Evolutionary conservation across 2,888 invertebrate genomes (phyloP).

Genomic region (Scelioninae gen. 1): DNA sequence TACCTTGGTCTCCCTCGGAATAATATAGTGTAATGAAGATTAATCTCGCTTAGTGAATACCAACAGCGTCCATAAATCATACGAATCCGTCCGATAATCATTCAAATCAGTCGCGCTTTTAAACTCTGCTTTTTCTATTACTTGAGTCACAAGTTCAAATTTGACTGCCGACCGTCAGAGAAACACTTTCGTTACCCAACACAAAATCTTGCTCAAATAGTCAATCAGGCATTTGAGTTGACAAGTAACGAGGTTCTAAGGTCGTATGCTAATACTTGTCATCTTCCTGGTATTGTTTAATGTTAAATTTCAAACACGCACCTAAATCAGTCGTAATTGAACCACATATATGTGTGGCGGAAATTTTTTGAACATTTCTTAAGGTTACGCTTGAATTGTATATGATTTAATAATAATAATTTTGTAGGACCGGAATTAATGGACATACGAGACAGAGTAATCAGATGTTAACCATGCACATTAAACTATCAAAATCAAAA

Average conservation of each 20-base stretch:
- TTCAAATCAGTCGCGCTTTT: slow-evolving; percentile 77
- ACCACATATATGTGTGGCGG: neutral
- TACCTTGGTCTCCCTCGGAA: no score
- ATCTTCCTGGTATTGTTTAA: slow-evolving; percentile 9
- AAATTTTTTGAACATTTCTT: no score
- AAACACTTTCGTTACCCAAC: slow-evolving; percentile 31
- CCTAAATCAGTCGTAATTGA: neutral
- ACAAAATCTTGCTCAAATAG: slow-evolving; percentile 21
- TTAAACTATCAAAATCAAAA: no score
- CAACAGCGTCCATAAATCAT: slow-evolving; percentile 79
- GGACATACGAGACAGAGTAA: no score
- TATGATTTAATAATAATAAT: no score
- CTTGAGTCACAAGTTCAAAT: slow-evolving; percentile 12
- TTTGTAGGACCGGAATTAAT: no score
- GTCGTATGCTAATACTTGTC: neutral
- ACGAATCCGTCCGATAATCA: slow-evolving; percentile 80
- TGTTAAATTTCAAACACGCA: slow-evolving; percentile 3
- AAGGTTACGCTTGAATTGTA: no score
- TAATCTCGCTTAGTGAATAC: slow-evolving; percentile 75
- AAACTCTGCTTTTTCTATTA: slow-evolving; percentile 32
- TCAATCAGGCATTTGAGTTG: no score
- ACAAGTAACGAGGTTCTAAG: slow-evolving; percentile 16
- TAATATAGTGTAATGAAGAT: slow-evolving; percentile 81
- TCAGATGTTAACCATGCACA: no score
- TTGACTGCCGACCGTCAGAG: slow-evolving; percentile 33